These are phyloP conservation scores for Sanderia malayensis DNA, from an alignment of 30 jellyfish, hydroid and myxozoan genomes.

Conservation along the genomic window DNA sequence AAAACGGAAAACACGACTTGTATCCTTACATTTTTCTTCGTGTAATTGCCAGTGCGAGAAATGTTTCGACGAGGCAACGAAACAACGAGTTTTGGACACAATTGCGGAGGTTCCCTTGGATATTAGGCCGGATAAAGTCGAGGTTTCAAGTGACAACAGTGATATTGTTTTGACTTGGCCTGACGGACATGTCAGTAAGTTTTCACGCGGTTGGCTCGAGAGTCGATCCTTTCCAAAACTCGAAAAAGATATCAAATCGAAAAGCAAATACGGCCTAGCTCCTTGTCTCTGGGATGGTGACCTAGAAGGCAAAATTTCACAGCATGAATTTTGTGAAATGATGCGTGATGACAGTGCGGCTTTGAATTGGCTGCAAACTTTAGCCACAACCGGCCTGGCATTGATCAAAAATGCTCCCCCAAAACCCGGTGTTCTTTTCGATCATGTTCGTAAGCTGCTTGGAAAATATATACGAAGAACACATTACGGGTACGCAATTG, in stretches of 20 bases:
- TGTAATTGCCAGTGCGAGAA: slow-evolving; percentile 60
- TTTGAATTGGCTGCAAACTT: slow-evolving; percentile 16
- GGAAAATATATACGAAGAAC: slow-evolving; percentile 44
- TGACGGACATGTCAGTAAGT: slow-evolving; percentile 46
- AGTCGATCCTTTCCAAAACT: slow-evolving; percentile 47
- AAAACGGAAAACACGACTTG: not conserved
- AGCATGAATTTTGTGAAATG: slow-evolving; percentile 17
- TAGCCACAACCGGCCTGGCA: slow-evolving; percentile 42
- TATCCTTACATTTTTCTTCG: slow-evolving; percentile 54
- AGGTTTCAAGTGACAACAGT: not conserved
- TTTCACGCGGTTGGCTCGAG: slow-evolving; percentile 37
- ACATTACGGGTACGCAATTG: slow-evolving; percentile 34
- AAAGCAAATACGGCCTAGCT: slow-evolving; percentile 14
- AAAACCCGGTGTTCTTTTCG: slow-evolving; percentile 15
- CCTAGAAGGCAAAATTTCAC: not conserved
- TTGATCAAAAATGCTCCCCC: slow-evolving; percentile 51
- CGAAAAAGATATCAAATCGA: slow-evolving; percentile 17
- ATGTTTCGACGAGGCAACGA: slow-evolving; percentile 47
- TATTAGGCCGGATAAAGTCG: slow-evolving; percentile 13
- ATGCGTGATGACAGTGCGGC: slow-evolving; percentile 27
- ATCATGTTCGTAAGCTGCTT: slow-evolving; percentile 11
- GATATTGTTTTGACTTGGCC: slow-evolving; percentile 48
- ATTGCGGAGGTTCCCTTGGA: slow-evolving; percentile 2
- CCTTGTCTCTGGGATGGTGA: slow-evolving; percentile 19
- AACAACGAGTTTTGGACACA: slow-evolving; percentile 33